Conservation (phyloP, 2,888 invertebrate genomes). For the Portevinia maculata region DNA sequence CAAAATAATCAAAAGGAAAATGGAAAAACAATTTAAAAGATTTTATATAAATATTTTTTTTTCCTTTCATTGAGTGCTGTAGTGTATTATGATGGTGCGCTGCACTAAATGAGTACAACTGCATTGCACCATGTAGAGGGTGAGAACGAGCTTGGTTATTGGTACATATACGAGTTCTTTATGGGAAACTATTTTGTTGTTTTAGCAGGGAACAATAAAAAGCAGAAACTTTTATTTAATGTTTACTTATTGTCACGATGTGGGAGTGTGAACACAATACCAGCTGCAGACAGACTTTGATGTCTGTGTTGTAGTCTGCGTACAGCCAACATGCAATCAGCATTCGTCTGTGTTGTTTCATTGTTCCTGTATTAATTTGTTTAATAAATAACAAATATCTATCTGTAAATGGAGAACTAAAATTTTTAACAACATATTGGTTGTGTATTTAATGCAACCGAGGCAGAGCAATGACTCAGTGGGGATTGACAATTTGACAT, state of each 20-base stretch:
- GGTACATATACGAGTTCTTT: not conserved
- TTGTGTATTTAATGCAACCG: not conserved
- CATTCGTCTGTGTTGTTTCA: slow-evolving; percentile 24
- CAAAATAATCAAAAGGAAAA: slow-evolving; percentile 60
- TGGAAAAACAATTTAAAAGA: slow-evolving; percentile 58
- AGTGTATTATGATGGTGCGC: slow-evolving; percentile 7
- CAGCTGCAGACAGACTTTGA: slow-evolving; percentile 61
- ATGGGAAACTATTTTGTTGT: slow-evolving; percentile 42
- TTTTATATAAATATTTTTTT: slow-evolving; percentile 11
- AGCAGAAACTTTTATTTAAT: slow-evolving; percentile 45
- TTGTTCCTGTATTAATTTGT: slow-evolving; percentile 31
- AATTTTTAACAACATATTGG: not conserved
- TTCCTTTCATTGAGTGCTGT: slow-evolving; percentile 13
- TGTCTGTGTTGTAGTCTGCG: slow-evolving; percentile 18
- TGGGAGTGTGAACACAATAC: slow-evolving; percentile 60
- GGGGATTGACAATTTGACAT: not conserved
- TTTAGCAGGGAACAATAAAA: slow-evolving; percentile 46
- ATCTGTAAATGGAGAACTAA: slow-evolving; percentile 30
- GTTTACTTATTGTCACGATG: slow-evolving; percentile 66
- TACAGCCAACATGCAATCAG: slow-evolving; percentile 4
- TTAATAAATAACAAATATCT: slow-evolving; percentile 50
- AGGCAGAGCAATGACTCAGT: not conserved
- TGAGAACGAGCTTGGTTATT: slow-evolving; percentile 7
- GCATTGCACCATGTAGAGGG: slow-evolving; percentile 55
- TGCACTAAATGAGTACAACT: slow-evolving; percentile 42